Base-by-base conservation (phyloP, 2,888 invertebrate genomes). In the Caenorhabditis zanzibari region DNA sequence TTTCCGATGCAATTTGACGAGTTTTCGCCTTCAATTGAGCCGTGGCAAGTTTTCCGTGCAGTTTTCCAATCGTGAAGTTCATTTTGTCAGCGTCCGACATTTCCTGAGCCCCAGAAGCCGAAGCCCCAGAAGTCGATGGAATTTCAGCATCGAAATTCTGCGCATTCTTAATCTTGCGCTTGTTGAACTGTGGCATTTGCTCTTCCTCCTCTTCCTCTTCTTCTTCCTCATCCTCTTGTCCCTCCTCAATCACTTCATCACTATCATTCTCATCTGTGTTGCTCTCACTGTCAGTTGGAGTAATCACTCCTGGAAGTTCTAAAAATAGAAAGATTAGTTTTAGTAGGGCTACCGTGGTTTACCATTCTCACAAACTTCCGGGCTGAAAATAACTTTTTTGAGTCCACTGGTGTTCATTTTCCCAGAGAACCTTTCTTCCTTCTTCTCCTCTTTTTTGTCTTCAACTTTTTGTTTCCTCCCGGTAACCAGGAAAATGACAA, bases 31-130 rank as follows among this genome's bases (percentile, higher is more conserved):
- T 86, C 19, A 91, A 82, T 61, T 90, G 87, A 19, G 91, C 91
- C 0, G 90, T 90, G 0, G 90, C 90, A 52, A 91, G 81, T 75
- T 91, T 91, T n/a, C 91, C 91, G 69, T 91, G 91, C 1, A 91
- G 64, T 26, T 88, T 85, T 26, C 87, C 88, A 16, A 88, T 63
- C 26, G 76, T 85, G 24, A 69, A 24, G 22, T 82, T 82, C 38
- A 85, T 77, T n/a, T 54, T 58, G 58, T 85, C 82, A 35, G n/a
- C 16, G 12, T 63, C 54, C 5, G 68, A 68, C 1, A 72, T 9
- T 7, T 58, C 49, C 41, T 35, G 22, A 5, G 16, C 24, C 59
- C 47, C 49, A 26, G 19, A 12, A 5, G 16, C 24, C 59, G 5
- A 28, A 63, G 41, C 19, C 28, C 59, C 49, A 47, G 71, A 75